Conservation (phyloP, 2,113 vertebrate species). For the Tretioscincus oriximinensis region DNA sequence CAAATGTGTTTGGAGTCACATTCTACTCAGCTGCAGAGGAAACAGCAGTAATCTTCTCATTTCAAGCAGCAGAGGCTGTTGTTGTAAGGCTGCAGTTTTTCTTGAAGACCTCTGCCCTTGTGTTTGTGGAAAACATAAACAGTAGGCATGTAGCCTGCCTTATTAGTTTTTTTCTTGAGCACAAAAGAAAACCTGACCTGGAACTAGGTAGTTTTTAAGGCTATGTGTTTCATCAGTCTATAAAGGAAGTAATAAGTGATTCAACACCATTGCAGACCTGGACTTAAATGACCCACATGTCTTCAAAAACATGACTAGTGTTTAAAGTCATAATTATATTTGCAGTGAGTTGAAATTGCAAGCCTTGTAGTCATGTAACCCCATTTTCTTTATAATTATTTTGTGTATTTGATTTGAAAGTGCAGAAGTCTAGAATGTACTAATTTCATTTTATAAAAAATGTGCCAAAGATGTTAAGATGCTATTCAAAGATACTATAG, state of each 20-base stretch:
- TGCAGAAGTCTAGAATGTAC: conserved; percentile 7
- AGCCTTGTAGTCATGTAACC: conserved; percentile 18
- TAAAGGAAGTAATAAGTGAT: background rate
- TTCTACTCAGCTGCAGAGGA: background rate
- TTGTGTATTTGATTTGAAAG: conserved; percentile 48
- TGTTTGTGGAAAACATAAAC: background rate
- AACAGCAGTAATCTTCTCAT: background rate
- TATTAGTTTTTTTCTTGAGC: background rate
- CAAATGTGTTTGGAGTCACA: too few relatives aligned
- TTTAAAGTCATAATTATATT: conserved; percentile 50
- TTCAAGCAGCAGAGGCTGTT: background rate
- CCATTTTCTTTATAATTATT: conserved; percentile 35
- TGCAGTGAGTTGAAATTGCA: conserved; percentile 33
- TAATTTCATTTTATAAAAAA: conserved; percentile 56
- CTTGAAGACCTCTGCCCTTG: background rate
- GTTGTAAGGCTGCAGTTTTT: background rate
- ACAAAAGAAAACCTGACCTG: background rate
- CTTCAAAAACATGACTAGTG: background rate
- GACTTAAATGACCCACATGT: conserved; percentile 32
- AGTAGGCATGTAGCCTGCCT: rapidly evolving
- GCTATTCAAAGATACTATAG: conserved; percentile 26
- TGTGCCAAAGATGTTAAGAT: conserved; percentile 46
- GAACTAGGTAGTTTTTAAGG: background rate
- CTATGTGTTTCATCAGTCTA: background rate
- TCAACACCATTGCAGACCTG: background rate